phyloP scores from a whole-genome alignment of 2,888 invertebrate genomes.

The Eupithecia pulchellata region DNA sequence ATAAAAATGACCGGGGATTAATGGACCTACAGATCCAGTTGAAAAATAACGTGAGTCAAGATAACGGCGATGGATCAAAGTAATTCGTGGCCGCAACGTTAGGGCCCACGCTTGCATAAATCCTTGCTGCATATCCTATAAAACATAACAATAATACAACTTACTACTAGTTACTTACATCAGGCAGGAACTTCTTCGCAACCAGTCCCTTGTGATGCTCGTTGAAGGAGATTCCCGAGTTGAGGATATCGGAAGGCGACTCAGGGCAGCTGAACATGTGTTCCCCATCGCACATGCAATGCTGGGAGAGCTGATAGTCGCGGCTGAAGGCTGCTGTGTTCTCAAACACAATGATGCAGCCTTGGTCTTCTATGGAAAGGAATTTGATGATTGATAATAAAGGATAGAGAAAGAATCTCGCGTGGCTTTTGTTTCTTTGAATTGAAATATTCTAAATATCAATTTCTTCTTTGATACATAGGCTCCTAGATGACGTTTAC shows the following conservation, averaged over 20 bases:
- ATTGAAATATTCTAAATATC: too few species aligned
- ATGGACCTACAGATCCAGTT: not conserved
- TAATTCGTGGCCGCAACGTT: too few species aligned
- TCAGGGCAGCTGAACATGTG: constrained; percentile 97
- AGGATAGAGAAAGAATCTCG: too few species aligned
- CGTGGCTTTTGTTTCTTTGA: not conserved
- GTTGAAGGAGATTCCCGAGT: constrained; percentile 86
- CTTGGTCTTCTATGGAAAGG: constrained; percentile 88
- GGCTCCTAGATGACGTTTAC: too few species aligned
- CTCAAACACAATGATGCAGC: constrained; percentile 96
- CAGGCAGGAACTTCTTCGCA: constrained; percentile 90
- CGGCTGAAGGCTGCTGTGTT: constrained; percentile 98
- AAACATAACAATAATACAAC: not conserved
- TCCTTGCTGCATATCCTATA: not conserved
- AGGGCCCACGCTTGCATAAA: not conserved
- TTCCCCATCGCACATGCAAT: constrained; percentile 99
- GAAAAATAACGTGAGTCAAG: not conserved
- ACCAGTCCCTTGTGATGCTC: constrained; percentile 89
- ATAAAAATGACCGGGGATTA: not conserved
- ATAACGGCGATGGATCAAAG: not conserved
- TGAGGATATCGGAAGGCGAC: constrained; percentile 70
- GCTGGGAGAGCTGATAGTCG: constrained; percentile 95
- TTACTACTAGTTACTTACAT: constrained; percentile 61
- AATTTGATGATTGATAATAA: not conserved
- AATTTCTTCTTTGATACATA: not conserved